These are phyloP conservation scores for Hucho hucho DNA, from an alignment of 2,113 vertebrate genomes.

Conservation along the genomic window DNA sequence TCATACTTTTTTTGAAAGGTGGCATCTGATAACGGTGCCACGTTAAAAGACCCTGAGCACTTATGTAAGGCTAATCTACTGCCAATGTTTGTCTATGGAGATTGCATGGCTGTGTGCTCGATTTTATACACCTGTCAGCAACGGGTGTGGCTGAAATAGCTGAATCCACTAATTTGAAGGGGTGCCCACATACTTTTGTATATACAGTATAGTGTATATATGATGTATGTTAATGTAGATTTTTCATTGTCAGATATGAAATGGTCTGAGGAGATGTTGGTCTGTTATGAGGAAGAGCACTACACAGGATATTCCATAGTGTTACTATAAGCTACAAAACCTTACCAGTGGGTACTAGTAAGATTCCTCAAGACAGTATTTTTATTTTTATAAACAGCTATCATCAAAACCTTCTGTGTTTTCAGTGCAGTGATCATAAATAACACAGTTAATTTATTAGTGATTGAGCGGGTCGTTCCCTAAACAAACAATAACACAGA, in stretches of 20 bases:
- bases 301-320: neutral
- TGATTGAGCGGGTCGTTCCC: neutral
- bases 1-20: no score
- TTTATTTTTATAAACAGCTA: neutral
- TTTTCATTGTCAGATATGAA: constrained; percentile 42
- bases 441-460: neutral
- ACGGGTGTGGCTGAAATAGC: no score
- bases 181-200: no score
- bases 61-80: no score
- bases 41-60: no score
- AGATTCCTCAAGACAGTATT: neutral
- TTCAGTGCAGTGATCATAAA: neutral
- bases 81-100: no score
- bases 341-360: neutral
- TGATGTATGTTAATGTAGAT: constrained; percentile 53
- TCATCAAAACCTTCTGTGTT: neutral
- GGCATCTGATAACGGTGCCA: no score
- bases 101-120: no score
- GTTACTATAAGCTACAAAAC: neutral
- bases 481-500: constrained; percentile 16
- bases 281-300: constrained; percentile 26
- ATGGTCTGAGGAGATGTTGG: constrained; percentile 32
- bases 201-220: constrained; percentile 26
- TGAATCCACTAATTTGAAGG: no score
- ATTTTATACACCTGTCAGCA: no score